Evolutionary conservation across 1,140 invertebrate genomes (phyloP), one percentile per base, ranked within the genome.

Genomic region (Drosophila parabipectinata): DNA sequence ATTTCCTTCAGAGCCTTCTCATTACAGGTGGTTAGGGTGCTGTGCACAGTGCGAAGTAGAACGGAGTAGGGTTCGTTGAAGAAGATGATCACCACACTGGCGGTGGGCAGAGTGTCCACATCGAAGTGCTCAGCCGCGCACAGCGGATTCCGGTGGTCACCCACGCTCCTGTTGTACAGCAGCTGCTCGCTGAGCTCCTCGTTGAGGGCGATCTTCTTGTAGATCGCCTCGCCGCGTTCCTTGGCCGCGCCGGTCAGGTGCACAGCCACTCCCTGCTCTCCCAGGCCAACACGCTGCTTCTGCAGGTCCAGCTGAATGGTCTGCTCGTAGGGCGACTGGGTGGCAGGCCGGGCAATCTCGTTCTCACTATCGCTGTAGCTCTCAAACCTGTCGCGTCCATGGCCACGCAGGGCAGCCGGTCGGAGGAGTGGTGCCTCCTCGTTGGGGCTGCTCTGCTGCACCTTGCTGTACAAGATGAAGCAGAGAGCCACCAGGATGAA

Each of bases 41-140:
- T 97, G 93, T 97, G 96, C 10, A 98, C 94, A 0, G 97, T 98
- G 18, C 97, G 90, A 24, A 98, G 82, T 41, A 98, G 93, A 24
- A 97, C 95, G 4, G 96, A 96, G 92, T 96, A 96, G 3, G 97
- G 95, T 93, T 98, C 98, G 91, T 98, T 97, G 85, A 95, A 97
- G 93, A 97, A 98, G 77, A 98, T 97, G 48, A 98, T 95, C 32
- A 98, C 94, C 10, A 98, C 94, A 72, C 93, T 94, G 3, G 93
- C 92, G 0, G 92, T 94, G 1, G 94, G 94, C 39, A 94, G 72
- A 37, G 92, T 92, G 1, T 14, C 61, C 1, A 47, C 48, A 58
- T 94, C 93, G 61, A 93, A 94, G 0, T 90, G 47, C 8, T 93
- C 87, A 0, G 90, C 81, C 1, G 76, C 37, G 68, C 94, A 94